Base-by-base conservation (phyloP, 1,140 invertebrate genomes). In the Nephila pilipes region DNA sequence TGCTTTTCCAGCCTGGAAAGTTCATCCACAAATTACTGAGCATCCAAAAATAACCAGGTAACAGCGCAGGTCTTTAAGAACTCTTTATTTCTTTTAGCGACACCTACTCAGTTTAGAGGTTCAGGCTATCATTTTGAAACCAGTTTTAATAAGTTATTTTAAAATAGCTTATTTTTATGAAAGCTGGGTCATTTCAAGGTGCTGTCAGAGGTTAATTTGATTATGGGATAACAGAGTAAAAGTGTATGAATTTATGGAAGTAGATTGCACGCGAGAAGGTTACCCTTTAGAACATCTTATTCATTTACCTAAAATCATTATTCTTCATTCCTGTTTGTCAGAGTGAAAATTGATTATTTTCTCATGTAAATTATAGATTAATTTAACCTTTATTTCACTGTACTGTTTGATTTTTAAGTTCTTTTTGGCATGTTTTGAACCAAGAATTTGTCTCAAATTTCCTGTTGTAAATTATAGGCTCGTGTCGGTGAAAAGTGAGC, bases 111-210 rank as follows among this genome's bases (percentile, higher is more conserved):
- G 22, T 60, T 60, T 2, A 75, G 32, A 36, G 29, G 69, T 75
- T 75, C 69, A 75, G 69, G 69, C 32, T 75, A 75, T 75, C 69
- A 36, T 75, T 75, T 32, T 65, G 29, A 32, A 75, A 29, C 29
- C 25, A 5, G 69, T 36, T 75, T 75, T 75, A 75, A 75, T 75
- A 75, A 75, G 69, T 75, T 75, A 75, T 75, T 75, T 75, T 32
- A 75, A 75, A 75, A 32, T 36, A 75, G 29, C 18, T 14, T 29
- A 32, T 75, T 36, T 75, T 60, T 75, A 18, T 75, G 29, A 75
- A 32, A 75, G 25, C 29, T 32, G 69, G 69, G 69, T 75, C 69
- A 75, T 75, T 75, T 75, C 29, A 75, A 75, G 32, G 69, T 32
- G 16, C 69, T 36, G 69, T 36, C 25, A 75, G 32, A 29, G 69